A percentile compares a stretch with the other conserved stretches of the same genome.
These are phyloP conservation scores for Dione vanillae DNA, from an alignment of 2,888 invertebrate species.

Conservation along the genomic window DNA sequence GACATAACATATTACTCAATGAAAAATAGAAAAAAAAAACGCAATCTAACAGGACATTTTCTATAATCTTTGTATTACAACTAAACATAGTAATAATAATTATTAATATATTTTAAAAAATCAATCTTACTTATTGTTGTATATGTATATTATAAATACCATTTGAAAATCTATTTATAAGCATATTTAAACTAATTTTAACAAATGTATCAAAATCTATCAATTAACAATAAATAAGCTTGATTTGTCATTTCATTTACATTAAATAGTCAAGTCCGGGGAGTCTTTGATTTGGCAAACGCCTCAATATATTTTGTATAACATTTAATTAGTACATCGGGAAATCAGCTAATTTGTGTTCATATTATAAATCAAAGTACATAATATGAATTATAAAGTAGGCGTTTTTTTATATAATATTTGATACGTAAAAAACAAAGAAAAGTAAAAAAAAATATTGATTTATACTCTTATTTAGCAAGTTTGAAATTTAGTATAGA, in stretches of 20 bases:
- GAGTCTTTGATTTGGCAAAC: constrained; percentile 6
- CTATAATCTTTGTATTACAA: constrained; percentile 24
- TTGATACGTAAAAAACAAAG: not conserved
- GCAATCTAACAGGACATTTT: constrained; percentile 22
- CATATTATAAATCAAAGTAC: not conserved
- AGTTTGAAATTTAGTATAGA: not conserved
- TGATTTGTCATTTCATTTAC: constrained; percentile 7
- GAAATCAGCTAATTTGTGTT: constrained; percentile 7
- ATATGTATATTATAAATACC: constrained; percentile 4
- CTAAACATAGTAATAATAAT: constrained; percentile 21
- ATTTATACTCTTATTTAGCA: not conserved
- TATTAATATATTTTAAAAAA: constrained; percentile 3
- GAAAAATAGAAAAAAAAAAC: not conserved
- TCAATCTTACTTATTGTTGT: constrained; percentile 30
- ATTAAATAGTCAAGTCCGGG: constrained; percentile 31
- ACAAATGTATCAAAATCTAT: constrained; percentile 24
- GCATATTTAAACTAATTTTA: constrained; percentile 2
- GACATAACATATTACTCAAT: not conserved
- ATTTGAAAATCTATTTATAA: not conserved
- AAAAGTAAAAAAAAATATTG: not conserved
- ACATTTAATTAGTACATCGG: not conserved
- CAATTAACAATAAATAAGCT: constrained; percentile 19
- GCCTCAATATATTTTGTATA: not conserved
- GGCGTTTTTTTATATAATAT: not conserved
- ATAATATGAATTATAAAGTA: not conserved